A percentile compares a stretch with the other conserved stretches of the same genome.
Conservation (phyloP, 2,797 vertebrate species). For the Cossypha polioptera region DNA sequence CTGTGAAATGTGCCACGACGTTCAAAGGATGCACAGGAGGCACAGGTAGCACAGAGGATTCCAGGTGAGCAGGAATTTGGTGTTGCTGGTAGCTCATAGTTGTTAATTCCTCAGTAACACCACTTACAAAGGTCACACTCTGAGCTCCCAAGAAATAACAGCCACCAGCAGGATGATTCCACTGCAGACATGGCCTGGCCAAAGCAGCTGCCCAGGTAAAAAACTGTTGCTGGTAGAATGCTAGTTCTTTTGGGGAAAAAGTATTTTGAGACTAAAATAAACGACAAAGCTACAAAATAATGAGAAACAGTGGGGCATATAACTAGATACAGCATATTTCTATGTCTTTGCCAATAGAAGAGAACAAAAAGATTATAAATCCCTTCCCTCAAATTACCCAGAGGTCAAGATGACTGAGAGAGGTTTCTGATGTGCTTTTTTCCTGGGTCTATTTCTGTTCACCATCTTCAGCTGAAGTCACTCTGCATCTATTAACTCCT, state of each 20-base stretch:
- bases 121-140: not conserved
- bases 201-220: not conserved
- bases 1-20: rapidly evolving
- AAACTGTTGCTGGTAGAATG: not conserved
- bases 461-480: not conserved
- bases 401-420: not conserved
- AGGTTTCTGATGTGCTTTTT: not conserved
- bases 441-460: slow-evolving; percentile 15
- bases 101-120: not conserved
- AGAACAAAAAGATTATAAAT: not conserved
- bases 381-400: not conserved
- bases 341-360: not conserved
- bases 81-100: not conserved
- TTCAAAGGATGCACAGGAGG: rapidly evolving
- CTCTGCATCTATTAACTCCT: not conserved
- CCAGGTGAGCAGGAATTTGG: not conserved
- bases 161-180: not conserved
- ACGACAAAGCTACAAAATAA: not conserved
- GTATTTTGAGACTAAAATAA: not conserved
- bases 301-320: not conserved
- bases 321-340: not conserved
- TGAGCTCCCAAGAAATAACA: not conserved
- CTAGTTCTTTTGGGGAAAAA: rapidly evolving
- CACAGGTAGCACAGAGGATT: not conserved
- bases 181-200: not conserved